Evolutionary conservation across 2,888 invertebrate species (phyloP), one percentile per base, ranked within the genome.

Genomic region (Netelia melanura): DNA sequence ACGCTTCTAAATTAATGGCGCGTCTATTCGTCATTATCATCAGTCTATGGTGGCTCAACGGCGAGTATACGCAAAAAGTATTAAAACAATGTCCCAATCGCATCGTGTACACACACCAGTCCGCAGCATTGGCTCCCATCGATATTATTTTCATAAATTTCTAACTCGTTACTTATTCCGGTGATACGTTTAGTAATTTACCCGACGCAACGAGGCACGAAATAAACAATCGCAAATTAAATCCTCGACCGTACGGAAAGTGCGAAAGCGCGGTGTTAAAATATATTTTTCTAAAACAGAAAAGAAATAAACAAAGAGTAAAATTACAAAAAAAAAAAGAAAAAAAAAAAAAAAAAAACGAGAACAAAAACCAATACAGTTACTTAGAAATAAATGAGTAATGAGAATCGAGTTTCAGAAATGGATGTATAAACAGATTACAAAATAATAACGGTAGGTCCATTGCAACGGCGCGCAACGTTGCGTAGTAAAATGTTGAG

Each of bases 31-130:
- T 76, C 81, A 87, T 86, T 70, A 82, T 87, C 86, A 89, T 90
- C 90, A 92, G 90, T 92, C 91, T 91, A 83, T 90, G 90, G 90
- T 90, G 90, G 87, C 89, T 89, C 88, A 91, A 91, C 84, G 88
- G 88, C 14, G 14, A 48, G 14, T 48, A 8, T 9, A 8, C 48
- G 48, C 48, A 48, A 30, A 30, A 30, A 30, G 30, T 30, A 2
- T 48, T 48, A 48, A 48, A 48, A 48, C 9, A 48, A 48, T 9
- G 48, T 48, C 11, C 14, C 48, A 11, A 14, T 48, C 14, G 48
- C 48, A 0, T 48, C 8, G 11, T 14, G 14, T 14, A 48, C 48
- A 48, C 48, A 48, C 8, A 1, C 14, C 48, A 48, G 10, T 14
- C 14, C 48, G 38, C 38, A 38, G 38, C 6, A 38, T 38, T 38